phyloP scores from a whole-genome alignment of 2,888 invertebrate species.

The Belgica antarctica region DNA sequence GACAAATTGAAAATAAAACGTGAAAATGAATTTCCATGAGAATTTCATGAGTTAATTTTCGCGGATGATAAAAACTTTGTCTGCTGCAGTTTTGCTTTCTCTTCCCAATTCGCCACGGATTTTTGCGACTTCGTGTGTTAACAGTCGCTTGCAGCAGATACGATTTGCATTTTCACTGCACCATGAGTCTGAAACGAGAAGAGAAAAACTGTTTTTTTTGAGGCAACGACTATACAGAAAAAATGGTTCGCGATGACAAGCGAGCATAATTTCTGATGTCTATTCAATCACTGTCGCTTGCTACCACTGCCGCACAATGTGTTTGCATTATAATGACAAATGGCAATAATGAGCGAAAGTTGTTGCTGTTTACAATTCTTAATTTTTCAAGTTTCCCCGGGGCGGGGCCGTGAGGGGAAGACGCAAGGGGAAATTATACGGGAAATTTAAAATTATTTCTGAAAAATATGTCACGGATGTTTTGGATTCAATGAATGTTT shows the following conservation, averaged over 20 bases:
- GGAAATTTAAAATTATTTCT: no score
- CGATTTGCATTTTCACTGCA: conserved; percentile 15
- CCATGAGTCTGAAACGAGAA: not conserved
- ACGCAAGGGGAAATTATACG: no score
- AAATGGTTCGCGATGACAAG: not conserved
- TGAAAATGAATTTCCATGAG: conserved; percentile 26
- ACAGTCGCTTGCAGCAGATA: not conserved
- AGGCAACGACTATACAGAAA: no score
- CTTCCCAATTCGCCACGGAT: not conserved
- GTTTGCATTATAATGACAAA: conserved; percentile 34
- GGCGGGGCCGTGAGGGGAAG: not conserved
- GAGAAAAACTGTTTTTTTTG: not conserved
- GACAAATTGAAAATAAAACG: conserved; percentile 41
- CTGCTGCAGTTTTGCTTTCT: not conserved
- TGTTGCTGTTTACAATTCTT: conserved; percentile 19
- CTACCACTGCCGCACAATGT: conserved; percentile 7
- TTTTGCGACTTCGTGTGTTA: not conserved
- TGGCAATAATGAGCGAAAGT: conserved; percentile 22
- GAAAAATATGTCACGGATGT: no score
- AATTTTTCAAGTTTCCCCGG: not conserved
- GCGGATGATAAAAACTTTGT: conserved; percentile 32
- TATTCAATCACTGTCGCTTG: conserved; percentile 27
- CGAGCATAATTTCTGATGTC: conserved; percentile 32
- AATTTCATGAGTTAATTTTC: conserved; percentile 29
- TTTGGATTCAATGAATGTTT: no score